phyloP scores from a whole-genome alignment of 2,797 vertebrate genomes.

The Siniperca scherzeri region DNA sequence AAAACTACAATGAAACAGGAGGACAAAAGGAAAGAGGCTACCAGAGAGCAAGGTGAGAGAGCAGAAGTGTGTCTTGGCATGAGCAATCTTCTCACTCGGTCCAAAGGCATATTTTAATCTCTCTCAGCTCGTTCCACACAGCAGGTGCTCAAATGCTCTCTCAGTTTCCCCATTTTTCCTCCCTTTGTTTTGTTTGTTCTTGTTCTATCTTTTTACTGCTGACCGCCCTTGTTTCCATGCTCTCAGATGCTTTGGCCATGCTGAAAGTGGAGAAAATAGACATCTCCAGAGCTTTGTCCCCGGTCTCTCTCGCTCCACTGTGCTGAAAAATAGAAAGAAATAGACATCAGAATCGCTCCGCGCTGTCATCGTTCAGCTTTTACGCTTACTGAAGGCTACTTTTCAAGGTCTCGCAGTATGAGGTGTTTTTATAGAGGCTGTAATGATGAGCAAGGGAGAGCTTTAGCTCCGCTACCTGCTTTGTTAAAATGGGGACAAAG shows the following conservation, averaged over 20 bases:
- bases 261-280: conserved; percentile 13
- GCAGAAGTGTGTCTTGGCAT: conserved; percentile 23
- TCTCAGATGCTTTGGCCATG: conserved; percentile 15
- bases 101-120: conserved; percentile 37
- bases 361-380: conserved; percentile 33
- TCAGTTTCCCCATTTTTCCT: background rate
- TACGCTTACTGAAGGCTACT: conserved; percentile 25
- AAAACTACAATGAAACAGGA: background rate
- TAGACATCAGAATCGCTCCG: conserved; percentile 27
- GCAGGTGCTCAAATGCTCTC: conserved; percentile 47
- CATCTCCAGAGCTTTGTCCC: conserved; percentile 18
- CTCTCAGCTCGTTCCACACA: conserved; percentile 30
- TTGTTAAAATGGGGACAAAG: conserved; percentile 35
- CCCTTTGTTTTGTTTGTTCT: conserved; percentile 18
- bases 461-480: conserved; percentile 28
- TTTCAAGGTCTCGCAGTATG: conserved; percentile 43
- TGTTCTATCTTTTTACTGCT: conserved; percentile 48
- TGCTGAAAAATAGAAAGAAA: conserved; percentile 52
- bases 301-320: conserved; percentile 26
- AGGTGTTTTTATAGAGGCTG: conserved; percentile 26
- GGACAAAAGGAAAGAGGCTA: conserved; percentile 4
- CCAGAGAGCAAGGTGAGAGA: conserved; percentile 26
- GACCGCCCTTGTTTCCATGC: conserved; percentile 35
- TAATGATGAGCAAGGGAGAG: conserved; percentile 43
- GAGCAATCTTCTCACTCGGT: conserved; percentile 24